Evolutionary conservation across 2,797 vertebrate species (phyloP), one percentile per base, ranked within the genome.

Genomic region (Brachyalestes nurse): DNA sequence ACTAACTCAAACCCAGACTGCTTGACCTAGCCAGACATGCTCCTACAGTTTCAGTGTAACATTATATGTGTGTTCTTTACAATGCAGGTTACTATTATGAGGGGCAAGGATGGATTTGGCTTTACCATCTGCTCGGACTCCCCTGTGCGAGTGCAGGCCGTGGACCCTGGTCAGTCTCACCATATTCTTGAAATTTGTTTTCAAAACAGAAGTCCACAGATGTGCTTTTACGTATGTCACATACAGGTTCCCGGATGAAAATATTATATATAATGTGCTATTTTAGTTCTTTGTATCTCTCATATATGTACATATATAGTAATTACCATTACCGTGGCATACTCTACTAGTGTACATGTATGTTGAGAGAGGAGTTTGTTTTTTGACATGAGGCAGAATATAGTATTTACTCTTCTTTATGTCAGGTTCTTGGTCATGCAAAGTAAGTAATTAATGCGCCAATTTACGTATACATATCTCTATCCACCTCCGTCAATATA

Each of bases 51-150:
- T 40, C 5, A 53, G 12, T 57, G 2, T 79, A 62, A 82, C n/a
- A 28, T 5, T 17, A 69, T 6, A 57, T 78, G 65, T 75, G 12
- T 75, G 17, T 77, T 16, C 10, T 85, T 17, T 86, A 51, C 88
- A 42, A 86, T 89, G 34, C 93, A 97, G 97, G 95, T 99, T 69
- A 96, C 90, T 0, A 93, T 99, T 75, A 85, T 91, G 9, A 94
- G 97, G 84, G 97, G 97, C 51, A 93, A 90, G 2, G 95, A 98
- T 34, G 97, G 97, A 5, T 99, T 97, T 60, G 97, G 97, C 72
- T 99, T 99, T 90, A 98, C 97, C 0, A 99, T 99, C 92, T 98
- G 95, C 93, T 97, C 94, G 0, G 96, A 99, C 82, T 93, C 95
- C 81, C 97, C 97, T 0, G 97, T 98, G 25, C 91, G 95, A 51